Evolutionary conservation across 2,888 invertebrate species (phyloP), one percentile per base, ranked within the genome.

Genomic region (Nycteola revayana): DNA sequence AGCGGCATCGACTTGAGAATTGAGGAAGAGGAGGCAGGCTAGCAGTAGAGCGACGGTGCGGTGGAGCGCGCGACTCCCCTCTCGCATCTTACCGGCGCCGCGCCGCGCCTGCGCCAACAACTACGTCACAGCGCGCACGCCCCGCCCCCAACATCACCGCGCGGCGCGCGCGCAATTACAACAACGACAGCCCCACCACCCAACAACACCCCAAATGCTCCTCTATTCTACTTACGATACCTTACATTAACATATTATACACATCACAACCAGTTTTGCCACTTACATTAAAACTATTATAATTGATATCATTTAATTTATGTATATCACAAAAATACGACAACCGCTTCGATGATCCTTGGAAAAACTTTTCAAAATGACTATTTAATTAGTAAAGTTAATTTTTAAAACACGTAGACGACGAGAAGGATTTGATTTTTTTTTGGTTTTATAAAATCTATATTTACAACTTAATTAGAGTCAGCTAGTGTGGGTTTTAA

Each of bases 191-290:
- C 50, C 54, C 36, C 48, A 44, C 49, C 39, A 44, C 46, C 21
- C 7, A 21, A 9, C 22, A 38, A 38, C 10, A 43, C 28, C 25
- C 35, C 18, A 9, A n/a, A 44, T 32, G 49, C 49, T 49, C 57
- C 66, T 82, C 85, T 84, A 81, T 85, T 84, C 81, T 69, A 36
- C 81, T 82, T 83, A 82, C 62, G 21, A 21, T 21, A 5, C 7
- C 21, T 21, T 21, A 21, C 5, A 14, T 14, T 3, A 14, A 14
- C 5, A 14, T 14, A 21, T 75, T 84, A 84, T 72, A 85, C 87
- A 88, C 88, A 88, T 88, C 88, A 88, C 88, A 88, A 88, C 88
- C 69, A 86, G 84, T 86, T 87, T 85, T 83, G 80, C 83, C 85
- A 86, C 84, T 82, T 83, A 78, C 61, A 68, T 60, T 59, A 60